Evolutionary conservation across 2,113 vertebrate genomes (phyloP), one percentile per base, ranked within the genome.

Genomic region (Calidris pugnax): DNA sequence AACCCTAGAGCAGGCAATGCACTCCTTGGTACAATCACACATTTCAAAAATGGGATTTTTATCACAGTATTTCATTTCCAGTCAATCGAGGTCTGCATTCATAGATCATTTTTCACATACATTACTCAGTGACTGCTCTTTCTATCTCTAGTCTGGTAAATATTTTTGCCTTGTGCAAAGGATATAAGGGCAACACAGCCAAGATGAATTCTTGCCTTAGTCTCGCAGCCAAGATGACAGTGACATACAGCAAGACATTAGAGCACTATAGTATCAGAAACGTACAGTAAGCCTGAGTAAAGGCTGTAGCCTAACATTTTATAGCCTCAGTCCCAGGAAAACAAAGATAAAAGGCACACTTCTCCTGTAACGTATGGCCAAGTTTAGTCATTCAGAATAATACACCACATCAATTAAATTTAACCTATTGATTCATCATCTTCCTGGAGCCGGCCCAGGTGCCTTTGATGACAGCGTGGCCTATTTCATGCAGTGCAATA

Each of bases 31-130:
- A 85, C 37, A 73, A 95, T 55, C 21, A 2, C 45, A 73, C 55
- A 59, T 79, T 96, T 91, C 30, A 87, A 68, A 97, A 95, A 92
- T 95, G 77, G 89, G 90, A 92, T 93, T 96, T 96, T 96, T 95
- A 96, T 97, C 95, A 96, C 68, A 90, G 53, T 83, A 87, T 89
- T 95, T 95, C 74, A 94, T 93, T 95, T 92, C 91, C 87, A 94
- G 94, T 87, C 93, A 95, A 32, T 94, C 6, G 13, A 90, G 91
- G 87, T 73, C 89, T 94, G 77, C 64, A 89, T 93, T 87, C 91
- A 93, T 89, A 96, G 84, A 95, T 95, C 81, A 74, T 91, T 95
- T 94, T 80, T 85, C 96, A 94, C 85, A 82, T 77, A 85, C 59
- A 85, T 96, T 95, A 91, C 89, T 88, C 91, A 91, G 74, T 0